Percentiles rank a stretch among this genome's conserved stretches.
Evolutionary conservation across 2,888 invertebrate genomes (phyloP).

Genomic region (Deroplatys truncata): DNA sequence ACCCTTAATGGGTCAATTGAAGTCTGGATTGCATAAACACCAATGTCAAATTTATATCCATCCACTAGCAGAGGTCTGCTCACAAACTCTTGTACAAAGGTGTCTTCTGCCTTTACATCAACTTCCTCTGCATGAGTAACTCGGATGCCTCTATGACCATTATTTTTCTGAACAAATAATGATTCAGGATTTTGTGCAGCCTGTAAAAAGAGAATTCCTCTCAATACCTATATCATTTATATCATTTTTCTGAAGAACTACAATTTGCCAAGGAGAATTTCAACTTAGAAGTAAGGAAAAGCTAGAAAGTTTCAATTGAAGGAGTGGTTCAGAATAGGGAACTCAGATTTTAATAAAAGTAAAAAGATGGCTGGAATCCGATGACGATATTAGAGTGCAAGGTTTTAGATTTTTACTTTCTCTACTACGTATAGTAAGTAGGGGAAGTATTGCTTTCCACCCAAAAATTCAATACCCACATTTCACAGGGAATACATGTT

Average conservation of each 20-base stretch:
- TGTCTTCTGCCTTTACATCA: conserved; percentile 63
- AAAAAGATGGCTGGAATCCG: no score
- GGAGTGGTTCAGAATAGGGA: no score
- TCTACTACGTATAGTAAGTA: no score
- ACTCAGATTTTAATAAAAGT: no score
- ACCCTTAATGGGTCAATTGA: conserved; percentile 85
- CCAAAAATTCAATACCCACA: no score
- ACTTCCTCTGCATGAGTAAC: conserved; percentile 68
- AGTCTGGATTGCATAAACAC: conserved; percentile 87
- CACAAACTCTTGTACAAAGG: conserved; percentile 89
- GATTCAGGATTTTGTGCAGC: conserved; percentile 60
- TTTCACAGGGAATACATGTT: no score
- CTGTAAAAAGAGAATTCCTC: conserved; percentile 35
- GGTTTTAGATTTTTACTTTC: no score
- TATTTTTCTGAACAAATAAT: conserved; percentile 87
- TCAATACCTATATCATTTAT: background rate
- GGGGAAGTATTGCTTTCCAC: no score
- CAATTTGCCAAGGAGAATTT: no score
- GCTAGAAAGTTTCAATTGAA: no score
- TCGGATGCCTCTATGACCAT: conserved; percentile 82
- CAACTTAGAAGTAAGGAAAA: no score
- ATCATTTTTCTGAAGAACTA: background rate
- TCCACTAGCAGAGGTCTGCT: conserved; percentile 85
- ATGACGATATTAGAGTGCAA: no score
- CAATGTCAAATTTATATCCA: conserved; percentile 94